These are phyloP conservation scores for Euphysa ruthae DNA, from an alignment of 30 jellyfish, hydroid and myxozoan genomes.

Conservation along the genomic window DNA sequence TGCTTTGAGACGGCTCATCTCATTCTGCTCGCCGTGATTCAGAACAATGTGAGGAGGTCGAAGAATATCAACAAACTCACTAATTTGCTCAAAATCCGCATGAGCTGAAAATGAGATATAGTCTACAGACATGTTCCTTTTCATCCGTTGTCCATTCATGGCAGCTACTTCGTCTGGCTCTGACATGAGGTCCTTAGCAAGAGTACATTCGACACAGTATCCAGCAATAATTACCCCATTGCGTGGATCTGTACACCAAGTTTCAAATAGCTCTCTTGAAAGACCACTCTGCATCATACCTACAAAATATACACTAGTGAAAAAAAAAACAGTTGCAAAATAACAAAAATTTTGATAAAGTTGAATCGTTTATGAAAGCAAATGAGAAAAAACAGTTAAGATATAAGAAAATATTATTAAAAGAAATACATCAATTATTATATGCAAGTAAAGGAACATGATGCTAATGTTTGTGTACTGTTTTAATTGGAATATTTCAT, in stretches of 20 bases:
- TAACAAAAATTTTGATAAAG: too few species aligned
- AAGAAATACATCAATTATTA: too few species aligned
- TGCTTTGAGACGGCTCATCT: conserved; percentile 94
- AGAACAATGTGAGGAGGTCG: conserved; percentile 95
- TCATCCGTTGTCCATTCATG: conserved; percentile 84
- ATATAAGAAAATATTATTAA: too few species aligned
- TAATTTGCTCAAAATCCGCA: conserved; percentile 93
- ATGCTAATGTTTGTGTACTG: too few species aligned
- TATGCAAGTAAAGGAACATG: too few species aligned
- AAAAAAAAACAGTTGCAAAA: not conserved
- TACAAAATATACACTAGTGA: not conserved
- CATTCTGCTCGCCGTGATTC: conserved; percentile 96
- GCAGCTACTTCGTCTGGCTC: conserved; percentile 99
- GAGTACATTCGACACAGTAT: conserved; percentile 97
- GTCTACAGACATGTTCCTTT: conserved; percentile 66
- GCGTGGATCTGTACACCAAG: conserved; percentile 96
- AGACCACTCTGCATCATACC: conserved; percentile 88
- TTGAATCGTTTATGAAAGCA: too few species aligned
- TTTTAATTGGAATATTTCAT: too few species aligned
- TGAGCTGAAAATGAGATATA: conserved; percentile 99
- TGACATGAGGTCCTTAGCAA: conserved; percentile 95
- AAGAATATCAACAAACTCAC: conserved; percentile 78
- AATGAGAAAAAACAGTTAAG: too few species aligned
- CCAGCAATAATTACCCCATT: conserved; percentile 99
- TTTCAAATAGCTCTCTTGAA: conserved; percentile 94